Evolutionary conservation across 1,140 invertebrate species (phyloP), one percentile per base, ranked within the genome.

Genomic region (Pantala flavescens): DNA sequence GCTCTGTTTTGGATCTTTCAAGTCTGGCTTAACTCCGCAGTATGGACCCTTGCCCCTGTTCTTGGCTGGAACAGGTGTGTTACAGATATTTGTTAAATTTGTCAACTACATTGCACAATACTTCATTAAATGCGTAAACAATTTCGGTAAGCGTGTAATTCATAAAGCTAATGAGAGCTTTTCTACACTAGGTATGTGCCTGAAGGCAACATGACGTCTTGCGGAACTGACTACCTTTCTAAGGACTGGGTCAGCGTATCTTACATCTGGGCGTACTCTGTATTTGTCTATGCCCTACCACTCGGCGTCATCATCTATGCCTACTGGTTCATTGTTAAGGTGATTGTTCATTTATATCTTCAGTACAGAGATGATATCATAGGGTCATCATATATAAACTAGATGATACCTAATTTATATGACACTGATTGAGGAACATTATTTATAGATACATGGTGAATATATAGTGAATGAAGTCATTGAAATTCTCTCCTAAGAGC

Each of bases 11-110:
- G 89, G 78, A 89, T 93, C 23, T 80, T 91, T 7, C 84, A 86
- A 21, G 88, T 91, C 71, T 93, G 91, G 91, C 74, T 84, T 0
- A 90, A 89, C 82, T 86, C 89, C 7, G 82, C 87, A 70, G 84
- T 84, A 70, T 92, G 90, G 90, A 89, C 90, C 72, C 76, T 91
- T 42, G 87, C 89, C 12, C 91, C 92, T 0, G 82, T 87, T 79
- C 85, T 90, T 77, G 88, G 88, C 75, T 90, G 88, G 88, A 88
- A 88, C 79, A 86, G 88, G 72, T 43, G 5, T 79, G 82, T 63
- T 36, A 9, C 9, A 2, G n/a, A n/a, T n/a, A n/a, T n/a, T n/a
- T n/a, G n/a, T n/a, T n/a, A n/a, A n/a, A n/a, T n/a, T n/a, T n/a
- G n/a, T n/a, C n/a, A n/a, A n/a, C n/a, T n/a, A n/a, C n/a, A n/a